Base-by-base conservation (phyloP, 2,888 invertebrate genomes). In the Chelonus formosanus region DNA sequence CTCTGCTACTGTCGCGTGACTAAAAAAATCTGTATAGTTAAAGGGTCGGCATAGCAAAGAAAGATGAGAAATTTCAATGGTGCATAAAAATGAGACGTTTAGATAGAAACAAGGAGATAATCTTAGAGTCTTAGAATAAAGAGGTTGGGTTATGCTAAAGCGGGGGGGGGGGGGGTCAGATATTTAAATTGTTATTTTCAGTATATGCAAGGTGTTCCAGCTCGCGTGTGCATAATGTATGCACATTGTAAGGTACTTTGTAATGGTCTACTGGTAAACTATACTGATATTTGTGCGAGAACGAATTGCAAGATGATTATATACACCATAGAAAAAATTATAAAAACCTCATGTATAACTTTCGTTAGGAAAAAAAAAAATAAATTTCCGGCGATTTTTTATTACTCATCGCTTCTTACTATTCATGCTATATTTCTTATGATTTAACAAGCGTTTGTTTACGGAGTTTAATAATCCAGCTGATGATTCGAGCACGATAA, bases 101-200 rank as follows among this genome's bases (percentile, higher is more conserved):
- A 80, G 81, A 81, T 81, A 80, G 79, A 80, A 81, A 80, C 80
- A 78, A 77, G 76, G 67, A 76, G 82, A 81, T 81, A 80, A 74
- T 72, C 71, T 44, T n/a, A 32, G 20, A 47, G 35, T 48, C 10
- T 44, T 8, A 72, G 59, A 63, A 62, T 62, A 70, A 67, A 67
- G 70, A 73, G 73, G 65, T 71, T 72, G 74, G 72, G 67, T 64
- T 31, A 53, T 36, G 73, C 69, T 73, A 67, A 76, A 70, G 8
- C 20, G 71, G 73, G 71, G 71, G 69, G 71, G 74, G 59, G 50
- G 71, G 65, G 67, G 62, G 65, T 68, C 65, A 70, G 72, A 74
- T 75, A 80, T 82, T 81, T 80, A 81, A 81, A 81, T 82, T 81
- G 81, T 81, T 81, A 81, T 82, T 82, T 81, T 78, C 77, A 77